phyloP scores from a whole-genome alignment of 92 coral and sea anemone genomes.

The Parazoanthus atlanticus region DNA sequence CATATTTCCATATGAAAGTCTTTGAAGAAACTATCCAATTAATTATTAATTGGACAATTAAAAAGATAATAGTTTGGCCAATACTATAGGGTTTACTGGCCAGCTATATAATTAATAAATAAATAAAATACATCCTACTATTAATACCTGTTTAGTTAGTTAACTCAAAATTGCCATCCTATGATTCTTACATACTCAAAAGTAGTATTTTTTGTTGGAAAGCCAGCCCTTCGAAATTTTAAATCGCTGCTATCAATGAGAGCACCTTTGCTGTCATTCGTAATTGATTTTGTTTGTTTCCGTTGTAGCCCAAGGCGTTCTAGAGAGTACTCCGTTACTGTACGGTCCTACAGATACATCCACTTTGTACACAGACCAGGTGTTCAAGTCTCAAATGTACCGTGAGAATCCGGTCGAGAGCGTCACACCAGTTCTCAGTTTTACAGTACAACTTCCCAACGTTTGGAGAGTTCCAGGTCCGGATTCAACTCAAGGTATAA shows the following conservation, averaged over 20 bases:
- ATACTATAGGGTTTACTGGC: no score
- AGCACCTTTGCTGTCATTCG: not conserved
- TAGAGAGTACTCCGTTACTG: conserved; percentile 70
- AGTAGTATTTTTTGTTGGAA: no score
- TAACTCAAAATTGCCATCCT: no score
- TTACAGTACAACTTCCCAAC: conserved; percentile 75
- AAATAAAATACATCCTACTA: no score
- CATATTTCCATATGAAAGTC: no score
- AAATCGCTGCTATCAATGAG: not conserved
- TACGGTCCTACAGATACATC: conserved; percentile 89
- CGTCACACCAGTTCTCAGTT: conserved; percentile 71
- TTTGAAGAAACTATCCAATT: no score
- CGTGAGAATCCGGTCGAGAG: conserved; percentile 66
- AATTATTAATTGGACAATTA: no score
- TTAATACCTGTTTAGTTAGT: no score
- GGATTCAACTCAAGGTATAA: conserved; percentile 19
- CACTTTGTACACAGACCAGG: conserved; percentile 63
- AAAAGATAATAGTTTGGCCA: no score
- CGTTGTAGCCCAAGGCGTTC: conserved; percentile 9
- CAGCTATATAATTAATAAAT: no score
- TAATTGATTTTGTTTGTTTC: not conserved
- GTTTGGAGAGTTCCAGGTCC: conserved; percentile 20
- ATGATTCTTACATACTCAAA: no score
- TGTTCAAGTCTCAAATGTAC: conserved; percentile 62
- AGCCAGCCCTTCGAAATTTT: no score